Percentiles rank a stretch among this genome's conserved stretches.
phyloP scores from a whole-genome alignment of 37 sponge, comb jelly and placozoan species.

The Amphimedon queenslandica region DNA sequence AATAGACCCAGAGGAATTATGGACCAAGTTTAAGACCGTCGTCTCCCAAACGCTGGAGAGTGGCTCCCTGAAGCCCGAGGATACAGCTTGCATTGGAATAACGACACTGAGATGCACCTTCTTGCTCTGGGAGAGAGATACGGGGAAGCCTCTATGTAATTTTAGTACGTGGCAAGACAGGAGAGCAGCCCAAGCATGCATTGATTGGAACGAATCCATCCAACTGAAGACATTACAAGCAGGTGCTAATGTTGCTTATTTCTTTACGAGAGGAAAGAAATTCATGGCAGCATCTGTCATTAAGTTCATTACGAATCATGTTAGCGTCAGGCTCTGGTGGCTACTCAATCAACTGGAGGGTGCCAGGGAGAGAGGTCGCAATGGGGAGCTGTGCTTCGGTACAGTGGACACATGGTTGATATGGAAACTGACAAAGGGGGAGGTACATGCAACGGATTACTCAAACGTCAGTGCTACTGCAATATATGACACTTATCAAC shows the following conservation, averaged over 20 bases:
- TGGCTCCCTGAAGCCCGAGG: slow-evolving; percentile 34
- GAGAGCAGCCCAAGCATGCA: slow-evolving; percentile 50
- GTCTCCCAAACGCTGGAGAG: slow-evolving; percentile 26
- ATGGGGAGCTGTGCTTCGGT: slow-evolving; percentile 82
- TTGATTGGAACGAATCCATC: slow-evolving; percentile 69
- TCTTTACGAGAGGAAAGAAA: slow-evolving; percentile 60
- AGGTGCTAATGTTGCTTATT: slow-evolving; percentile 47
- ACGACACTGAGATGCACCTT: slow-evolving; percentile 85
- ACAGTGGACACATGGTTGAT: slow-evolving; percentile 92
- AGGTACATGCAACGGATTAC: slow-evolving; percentile 88
- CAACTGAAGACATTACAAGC: slow-evolving; percentile 61
- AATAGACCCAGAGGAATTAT: slow-evolving; percentile 78
- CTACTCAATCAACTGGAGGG: slow-evolving; percentile 67
- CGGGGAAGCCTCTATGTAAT: slow-evolving; percentile 84
- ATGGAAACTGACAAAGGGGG: slow-evolving; percentile 86
- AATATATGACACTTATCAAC: slow-evolving; percentile 80
- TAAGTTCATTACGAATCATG: slow-evolving; percentile 44
- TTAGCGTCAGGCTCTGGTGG: slow-evolving; percentile 78
- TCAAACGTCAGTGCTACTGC: slow-evolving; percentile 78
- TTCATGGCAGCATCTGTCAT: slow-evolving; percentile 74
- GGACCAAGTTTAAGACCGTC: slow-evolving; percentile 57
- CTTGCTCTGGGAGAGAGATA: slow-evolving; percentile 80
- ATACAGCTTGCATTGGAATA: slow-evolving; percentile 74
- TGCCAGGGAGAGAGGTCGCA: slow-evolving; percentile 36
- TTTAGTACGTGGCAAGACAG: slow-evolving; percentile 96